These are phyloP conservation scores for Agrilus biguttatus DNA, from an alignment of 2,888 invertebrate genomes.

Conservation along the genomic window DNA sequence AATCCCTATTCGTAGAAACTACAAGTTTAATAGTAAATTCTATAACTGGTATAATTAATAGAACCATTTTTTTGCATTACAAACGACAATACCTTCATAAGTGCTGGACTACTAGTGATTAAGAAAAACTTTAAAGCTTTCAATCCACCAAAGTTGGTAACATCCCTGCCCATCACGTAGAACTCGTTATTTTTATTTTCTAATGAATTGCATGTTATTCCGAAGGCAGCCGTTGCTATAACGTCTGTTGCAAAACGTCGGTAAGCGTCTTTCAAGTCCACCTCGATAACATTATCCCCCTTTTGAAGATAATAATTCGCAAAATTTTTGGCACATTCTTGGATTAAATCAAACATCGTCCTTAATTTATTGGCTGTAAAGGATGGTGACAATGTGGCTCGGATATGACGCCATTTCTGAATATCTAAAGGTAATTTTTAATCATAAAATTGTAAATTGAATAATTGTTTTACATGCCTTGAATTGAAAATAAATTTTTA, in stretches of 20 bases:
- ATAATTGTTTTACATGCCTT: conserved; percentile 6
- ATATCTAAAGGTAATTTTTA: too few relatives aligned
- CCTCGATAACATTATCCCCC: conserved; percentile 7
- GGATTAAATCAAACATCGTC: conserved; percentile 5
- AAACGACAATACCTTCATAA: neutral
- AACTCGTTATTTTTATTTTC: conserved; percentile 35
- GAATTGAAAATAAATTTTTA: conserved; percentile 6
- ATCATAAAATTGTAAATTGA: conserved; percentile 8
- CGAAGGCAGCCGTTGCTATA: conserved; percentile 38
- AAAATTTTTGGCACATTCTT: conserved; percentile 5
- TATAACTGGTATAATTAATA: too few relatives aligned
- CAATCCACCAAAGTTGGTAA: conserved; percentile 24
- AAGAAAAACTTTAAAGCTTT: neutral
- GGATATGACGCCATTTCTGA: conserved; percentile 10
- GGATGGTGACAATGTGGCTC: conserved; percentile 7
- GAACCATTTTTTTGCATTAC: neutral
- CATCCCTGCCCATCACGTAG: conserved; percentile 31
- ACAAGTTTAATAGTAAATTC: conserved; percentile 9
- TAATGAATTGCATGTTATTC: conserved; percentile 36
- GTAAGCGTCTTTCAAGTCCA: conserved; percentile 32
- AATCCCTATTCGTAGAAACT: conserved; percentile 7
- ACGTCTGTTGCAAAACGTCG: conserved; percentile 37
- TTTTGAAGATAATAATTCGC: neutral
- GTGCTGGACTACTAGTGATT: neutral
- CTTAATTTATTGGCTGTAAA: conserved; percentile 9